Conservation (phyloP, 2,797 vertebrate genomes). For the Geotrypetes seraphini region DNA sequence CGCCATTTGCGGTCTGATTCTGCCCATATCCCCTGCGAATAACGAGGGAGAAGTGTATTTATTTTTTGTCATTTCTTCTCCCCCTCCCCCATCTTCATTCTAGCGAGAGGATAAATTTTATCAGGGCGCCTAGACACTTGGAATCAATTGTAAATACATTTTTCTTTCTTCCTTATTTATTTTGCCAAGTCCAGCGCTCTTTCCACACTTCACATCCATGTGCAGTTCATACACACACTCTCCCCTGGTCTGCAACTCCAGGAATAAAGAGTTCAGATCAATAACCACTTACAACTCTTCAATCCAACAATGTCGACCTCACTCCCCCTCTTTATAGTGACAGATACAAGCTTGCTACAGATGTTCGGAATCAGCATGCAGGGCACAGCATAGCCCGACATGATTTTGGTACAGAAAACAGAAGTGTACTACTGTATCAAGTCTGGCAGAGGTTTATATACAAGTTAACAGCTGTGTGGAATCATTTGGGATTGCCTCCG, state of each 20-base stretch:
- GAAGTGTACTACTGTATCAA: not conserved
- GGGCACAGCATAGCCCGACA: conserved; percentile 2
- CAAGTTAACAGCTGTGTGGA: not conserved
- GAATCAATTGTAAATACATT: conserved; percentile 41
- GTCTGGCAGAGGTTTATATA: not conserved
- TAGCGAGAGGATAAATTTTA: conserved; percentile 43
- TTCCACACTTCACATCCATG: not conserved
- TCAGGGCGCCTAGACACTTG: conserved; percentile 24
- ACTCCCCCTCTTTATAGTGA: conserved; percentile 17
- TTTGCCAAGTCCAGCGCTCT: not conserved
- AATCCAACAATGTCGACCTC: conserved; percentile 32
- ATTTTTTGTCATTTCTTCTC: no score
- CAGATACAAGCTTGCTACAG: conserved; percentile 23
- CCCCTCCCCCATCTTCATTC: no score
- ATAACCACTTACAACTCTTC: conserved; percentile 40
- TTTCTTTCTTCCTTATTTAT: conserved; percentile 18
- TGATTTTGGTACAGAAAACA: conserved; percentile 15
- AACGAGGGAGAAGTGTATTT: no score
- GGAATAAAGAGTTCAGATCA: conserved; percentile 20
- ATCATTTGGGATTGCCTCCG: no score
- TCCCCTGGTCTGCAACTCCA: not conserved
- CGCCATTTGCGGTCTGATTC: no score
- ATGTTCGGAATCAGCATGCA: conserved; percentile 27
- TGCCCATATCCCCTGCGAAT: no score
- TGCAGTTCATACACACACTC: not conserved